Evolutionary conservation across 1,140 invertebrate species (phyloP), one percentile per base, ranked within the genome.

Genomic region (Alviniconcha marisindica): DNA sequence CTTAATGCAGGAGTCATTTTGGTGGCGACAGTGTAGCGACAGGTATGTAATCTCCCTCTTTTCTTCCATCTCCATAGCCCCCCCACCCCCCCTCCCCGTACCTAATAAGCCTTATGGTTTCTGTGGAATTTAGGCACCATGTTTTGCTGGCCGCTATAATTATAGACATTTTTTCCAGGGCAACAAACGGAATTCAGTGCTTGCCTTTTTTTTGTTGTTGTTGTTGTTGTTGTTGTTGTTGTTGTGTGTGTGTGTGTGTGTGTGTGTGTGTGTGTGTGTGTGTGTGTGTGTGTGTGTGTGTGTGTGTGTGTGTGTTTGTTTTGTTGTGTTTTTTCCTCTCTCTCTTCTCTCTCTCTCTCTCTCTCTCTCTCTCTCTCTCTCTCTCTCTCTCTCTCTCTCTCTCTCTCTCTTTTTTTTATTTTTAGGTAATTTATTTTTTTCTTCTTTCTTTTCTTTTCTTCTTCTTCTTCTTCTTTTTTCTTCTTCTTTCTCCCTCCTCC

Each of bases 161-260:
- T n/a, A n/a, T n/a, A n/a, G n/a, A n/a, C n/a, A n/a, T n/a, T n/a
- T n/a, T n/a, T n/a, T n/a, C n/a, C n/a, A n/a, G n/a, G n/a, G n/a
- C n/a, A n/a, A n/a, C n/a, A n/a, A n/a, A n/a, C n/a, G n/a, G n/a
- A n/a, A n/a, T n/a, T n/a, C n/a, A n/a, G n/a, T n/a, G n/a, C n/a
- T n/a, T n/a, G n/a, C n/a, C n/a, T n/a, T n/a, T n/a, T n/a, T n/a
- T n/a, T n/a, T n/a, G n/a, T n/a, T n/a, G n/a, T n/a, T n/a, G n/a
- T n/a, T n/a, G n/a, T n/a, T n/a, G n/a, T n/a, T n/a, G n/a, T n/a
- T n/a, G n/a, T n/a, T n/a, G n/a, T n/a, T n/a, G n/a, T n/a, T n/a
- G n/a, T n/a, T 66, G n/a, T 66, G n/a, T 66, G n/a, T 66, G n/a
- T 66, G n/a, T 66, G 63, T n/a, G 31, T 33, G 63, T 66, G 63